Base-by-base conservation (phyloP, 2,113 vertebrate species). In the Numenius arquata region DNA sequence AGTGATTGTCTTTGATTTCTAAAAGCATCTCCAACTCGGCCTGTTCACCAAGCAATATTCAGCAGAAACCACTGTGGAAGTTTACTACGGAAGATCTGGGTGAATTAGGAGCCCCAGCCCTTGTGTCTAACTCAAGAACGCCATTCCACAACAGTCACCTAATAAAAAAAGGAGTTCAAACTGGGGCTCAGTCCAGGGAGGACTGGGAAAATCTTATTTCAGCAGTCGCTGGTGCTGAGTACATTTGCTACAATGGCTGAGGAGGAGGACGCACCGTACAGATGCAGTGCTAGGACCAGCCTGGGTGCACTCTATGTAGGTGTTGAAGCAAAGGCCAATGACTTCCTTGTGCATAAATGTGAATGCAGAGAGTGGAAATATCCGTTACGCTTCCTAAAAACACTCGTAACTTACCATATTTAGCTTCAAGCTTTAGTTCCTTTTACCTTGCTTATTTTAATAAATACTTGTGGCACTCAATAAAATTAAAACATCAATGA, bases 401-500 rank as follows among this genome's bases (percentile, higher is more conserved):
- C 29, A 21, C 56, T 53, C 56, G 9, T 40, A 82, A 36, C 11
- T 68, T 59, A 48, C 52, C 36, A 34, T 9, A 32, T 58, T 85
- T 56, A 85, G 6, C 71, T 94, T 52, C 41, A 30, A 95, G 48
- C 5, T 72, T 68, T 47, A 63, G 40, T 36, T 93, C 32, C 32
- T 70, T 85, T 70, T 72, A 92, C 84, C 59, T 73, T 70, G 62
- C 71, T 59, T 83, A 15, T 76, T 85, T 92, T 74, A 62, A 92
- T 83, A 94, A 95, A 95, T 66, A 66, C 80, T 87, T 20, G 1
- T 15, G 45, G 26, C 87, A 95, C 77, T 88, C 89, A 68, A 90
- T 96, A 93, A 95, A 94, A 95, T 92, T 65, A 81, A 93, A 95
- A 68, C 58, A 89, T 72, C 92, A 81, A 62, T 85, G 80, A 82